Evolutionary conservation across 2,113 vertebrate genomes (phyloP).

Genomic region (Pachyramphus minor): DNA sequence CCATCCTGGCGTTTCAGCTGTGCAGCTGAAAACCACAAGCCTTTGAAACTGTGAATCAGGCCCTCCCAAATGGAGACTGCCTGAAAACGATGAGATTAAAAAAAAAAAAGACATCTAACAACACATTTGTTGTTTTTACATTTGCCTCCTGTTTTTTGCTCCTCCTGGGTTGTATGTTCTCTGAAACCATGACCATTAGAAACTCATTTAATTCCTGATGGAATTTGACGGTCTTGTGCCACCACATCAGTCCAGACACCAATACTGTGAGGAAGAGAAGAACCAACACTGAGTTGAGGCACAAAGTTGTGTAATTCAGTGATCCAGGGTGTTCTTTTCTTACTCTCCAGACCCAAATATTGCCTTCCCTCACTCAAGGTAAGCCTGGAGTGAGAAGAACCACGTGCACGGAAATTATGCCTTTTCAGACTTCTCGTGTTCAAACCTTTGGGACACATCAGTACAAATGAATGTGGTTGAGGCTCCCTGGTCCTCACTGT

Average conservation of each 20-base stretch:
- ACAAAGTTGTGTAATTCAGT: background rate
- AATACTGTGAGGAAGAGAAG: background rate
- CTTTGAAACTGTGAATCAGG: background rate
- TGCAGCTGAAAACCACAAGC: background rate
- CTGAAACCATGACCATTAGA: background rate
- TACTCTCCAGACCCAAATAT: background rate
- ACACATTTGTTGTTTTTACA: background rate
- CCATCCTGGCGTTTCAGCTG: background rate
- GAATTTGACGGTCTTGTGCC: background rate
- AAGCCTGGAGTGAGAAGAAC: background rate
- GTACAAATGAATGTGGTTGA: background rate
- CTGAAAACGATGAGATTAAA: background rate
- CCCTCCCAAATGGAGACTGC: background rate
- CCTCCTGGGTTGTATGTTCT: background rate
- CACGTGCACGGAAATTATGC: background rate
- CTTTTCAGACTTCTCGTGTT: background rate
- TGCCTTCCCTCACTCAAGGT: background rate
- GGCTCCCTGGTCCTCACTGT: background rate
- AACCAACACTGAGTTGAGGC: background rate
- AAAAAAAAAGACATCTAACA: background rate
- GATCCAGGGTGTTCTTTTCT: background rate
- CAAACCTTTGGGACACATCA: background rate
- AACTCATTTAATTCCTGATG: background rate
- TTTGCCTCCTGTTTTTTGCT: background rate
- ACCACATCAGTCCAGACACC: background rate